Conservation (phyloP, 2,797 vertebrate species). For the Siniperca obscura region DNA sequence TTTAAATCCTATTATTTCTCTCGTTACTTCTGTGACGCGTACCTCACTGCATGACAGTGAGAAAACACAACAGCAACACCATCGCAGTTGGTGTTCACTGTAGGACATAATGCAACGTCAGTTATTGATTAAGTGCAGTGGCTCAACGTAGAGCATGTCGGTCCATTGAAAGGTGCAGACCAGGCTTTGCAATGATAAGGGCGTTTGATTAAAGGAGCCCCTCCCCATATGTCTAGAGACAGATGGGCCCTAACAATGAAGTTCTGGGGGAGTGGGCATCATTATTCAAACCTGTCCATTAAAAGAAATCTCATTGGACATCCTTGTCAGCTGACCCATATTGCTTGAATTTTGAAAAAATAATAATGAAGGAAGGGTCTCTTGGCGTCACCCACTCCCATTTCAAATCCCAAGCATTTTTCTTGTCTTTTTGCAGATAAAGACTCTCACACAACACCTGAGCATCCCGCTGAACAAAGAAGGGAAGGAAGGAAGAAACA, state of each 20-base stretch:
- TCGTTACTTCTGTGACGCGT: not conserved
- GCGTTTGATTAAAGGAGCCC: constrained; percentile 50
- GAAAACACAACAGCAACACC: not conserved
- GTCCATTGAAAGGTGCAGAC: constrained; percentile 12
- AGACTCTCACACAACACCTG: not conserved
- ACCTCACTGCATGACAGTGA: not conserved
- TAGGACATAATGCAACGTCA: not conserved
- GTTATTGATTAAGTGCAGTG: not conserved
- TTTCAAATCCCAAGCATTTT: too few relatives aligned
- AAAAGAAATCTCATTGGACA: constrained; percentile 61
- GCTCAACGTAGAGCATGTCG: not conserved
- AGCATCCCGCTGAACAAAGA: constrained; percentile 41
- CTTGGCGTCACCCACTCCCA: constrained; percentile 10
- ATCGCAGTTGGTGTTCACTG: not conserved
- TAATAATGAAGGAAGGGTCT: constrained; percentile 1
- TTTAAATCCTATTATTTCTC: not conserved
- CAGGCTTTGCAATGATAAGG: constrained; percentile 20
- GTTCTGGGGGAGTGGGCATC: constrained; percentile 54
- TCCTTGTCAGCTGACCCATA: constrained; percentile 65
- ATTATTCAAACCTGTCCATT: constrained; percentile 46
- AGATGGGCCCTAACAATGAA: constrained; percentile 79
- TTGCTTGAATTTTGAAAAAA: constrained; percentile 55
- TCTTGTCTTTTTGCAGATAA: constrained; percentile 27
- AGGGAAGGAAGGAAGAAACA: constrained; percentile 9
- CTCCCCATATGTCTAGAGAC: constrained; percentile 63